Evolutionary conservation across 2,113 vertebrate species (phyloP), one percentile per base, ranked within the genome.

Genomic region (Salvelinus alpinus): DNA sequence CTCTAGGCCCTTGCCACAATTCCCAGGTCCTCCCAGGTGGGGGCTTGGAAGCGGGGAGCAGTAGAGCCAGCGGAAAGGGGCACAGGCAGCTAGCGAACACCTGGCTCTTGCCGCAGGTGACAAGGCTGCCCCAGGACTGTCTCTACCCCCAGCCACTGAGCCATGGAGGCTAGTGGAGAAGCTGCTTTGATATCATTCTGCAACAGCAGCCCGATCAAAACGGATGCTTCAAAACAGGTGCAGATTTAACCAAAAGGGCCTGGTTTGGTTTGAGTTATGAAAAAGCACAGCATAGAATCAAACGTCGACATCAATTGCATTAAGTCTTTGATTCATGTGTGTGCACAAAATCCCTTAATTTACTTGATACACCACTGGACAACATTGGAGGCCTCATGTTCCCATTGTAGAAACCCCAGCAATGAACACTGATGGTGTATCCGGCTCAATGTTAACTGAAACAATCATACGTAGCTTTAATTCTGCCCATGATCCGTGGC

Each of bases 1-100:
- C 38, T 44, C 38, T 44, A 2, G 76, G 72, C 67, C 81, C 81
- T 82, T 88, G 76, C 24, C 62, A 68, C 74, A 88, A 81, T 85
- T 9, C 38, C 69, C 74, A 72, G 74, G 82, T 78, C 78, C 59
- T 78, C 38, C 73, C 80, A 78, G 82, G 74, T 78, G 70, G 72
- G 77, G 74, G 64, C 78, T 22, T 78, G 78, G 82, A 65, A 60
- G 71, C 51, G 60, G 78, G 66, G 80, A 66, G 79, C 78, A 60
- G 29, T 73, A 74, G 67, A 70, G 76, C 82, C 70, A 76, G 60
- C 48, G 20, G 64, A 67, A 54, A 79, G 82, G 3, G 31, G 66
- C 66, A 68, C 31, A 34, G 6, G 29, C 66, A 68, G 66, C 25
- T 29, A 68, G 18, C 18, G 20, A 44, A 85, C 71, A 80, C 13